Evolutionary conservation across 1,140 invertebrate genomes (phyloP).

Genomic region (Bombus confusus): DNA sequence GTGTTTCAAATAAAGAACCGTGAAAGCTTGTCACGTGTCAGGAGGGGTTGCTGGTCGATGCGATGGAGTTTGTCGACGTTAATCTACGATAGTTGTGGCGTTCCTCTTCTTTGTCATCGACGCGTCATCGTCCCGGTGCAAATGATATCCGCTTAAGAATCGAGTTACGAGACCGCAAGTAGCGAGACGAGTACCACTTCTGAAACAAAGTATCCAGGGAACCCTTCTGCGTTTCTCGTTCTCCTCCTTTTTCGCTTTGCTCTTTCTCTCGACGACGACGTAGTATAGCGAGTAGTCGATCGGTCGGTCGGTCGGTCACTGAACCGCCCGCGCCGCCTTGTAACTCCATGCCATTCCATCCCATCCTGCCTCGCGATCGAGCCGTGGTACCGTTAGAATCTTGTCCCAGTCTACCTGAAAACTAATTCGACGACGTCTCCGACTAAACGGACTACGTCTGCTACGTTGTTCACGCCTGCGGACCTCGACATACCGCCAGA

Average conservation of each 20-base stretch:
- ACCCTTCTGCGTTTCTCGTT: slow-evolving; percentile 7
- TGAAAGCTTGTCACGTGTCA: not conserved
- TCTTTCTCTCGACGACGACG: slow-evolving; percentile 31
- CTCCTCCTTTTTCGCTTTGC: slow-evolving; percentile 22
- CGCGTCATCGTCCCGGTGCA: slow-evolving; percentile 37
- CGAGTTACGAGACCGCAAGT: slow-evolving; percentile 58
- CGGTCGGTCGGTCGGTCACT: slow-evolving; percentile 73
- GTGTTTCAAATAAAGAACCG: not conserved
- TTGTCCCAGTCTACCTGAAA: slow-evolving; percentile 68
- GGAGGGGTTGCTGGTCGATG: too few relatives aligned
- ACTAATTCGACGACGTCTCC: slow-evolving; percentile 43
- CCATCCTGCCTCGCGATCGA: slow-evolving; percentile 61
- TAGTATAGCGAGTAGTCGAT: slow-evolving; percentile 57
- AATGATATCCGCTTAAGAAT: slow-evolving; percentile 61
- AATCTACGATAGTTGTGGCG: slow-evolving; percentile 28
- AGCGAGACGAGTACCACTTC: slow-evolving; percentile 55
- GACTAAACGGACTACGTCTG: not conserved
- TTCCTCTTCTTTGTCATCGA: slow-evolving; percentile 44
- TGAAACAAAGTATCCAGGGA: slow-evolving; percentile 36
- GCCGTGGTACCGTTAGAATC: slow-evolving; percentile 66
- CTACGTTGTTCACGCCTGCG: slow-evolving; percentile 8
- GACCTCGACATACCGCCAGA: not conserved
- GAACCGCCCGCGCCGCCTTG: slow-evolving; percentile 66
- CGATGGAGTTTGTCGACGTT: slow-evolving; percentile 5
- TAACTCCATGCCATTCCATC: slow-evolving; percentile 59